Conservation (phyloP, 2,888 invertebrate species). For the Drosophila paucipuncta region DNA sequence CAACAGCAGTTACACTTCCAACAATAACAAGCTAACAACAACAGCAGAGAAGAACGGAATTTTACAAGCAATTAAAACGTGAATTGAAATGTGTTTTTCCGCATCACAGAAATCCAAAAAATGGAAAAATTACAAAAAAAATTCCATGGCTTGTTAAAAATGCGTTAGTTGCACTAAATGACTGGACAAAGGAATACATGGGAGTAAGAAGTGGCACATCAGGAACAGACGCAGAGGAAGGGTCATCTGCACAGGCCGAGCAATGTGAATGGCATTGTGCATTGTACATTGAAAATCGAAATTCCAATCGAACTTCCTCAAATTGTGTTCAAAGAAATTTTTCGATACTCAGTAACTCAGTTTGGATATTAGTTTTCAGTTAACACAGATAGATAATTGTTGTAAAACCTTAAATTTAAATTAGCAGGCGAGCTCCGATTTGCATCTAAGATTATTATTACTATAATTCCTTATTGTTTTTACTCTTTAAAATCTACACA, state of each 20-base stretch:
- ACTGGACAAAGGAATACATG: neutral
- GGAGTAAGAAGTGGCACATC: neutral
- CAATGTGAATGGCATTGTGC: neutral
- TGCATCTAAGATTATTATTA: neutral
- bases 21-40: neutral
- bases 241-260: neutral
- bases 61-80: constrained; percentile 78
- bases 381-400: neutral
- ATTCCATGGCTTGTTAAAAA: constrained; percentile 52
- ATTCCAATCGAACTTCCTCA: neutral
- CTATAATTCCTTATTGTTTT: neutral
- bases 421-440: neutral
- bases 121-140: constrained; percentile 19
- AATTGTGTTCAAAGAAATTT: neutral
- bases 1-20: constrained; percentile 10
- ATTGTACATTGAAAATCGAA: neutral
- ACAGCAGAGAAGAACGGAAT: constrained; percentile 36
- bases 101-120: constrained; percentile 27
- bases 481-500: neutral
- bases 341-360: neutral
- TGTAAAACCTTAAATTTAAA: neutral
- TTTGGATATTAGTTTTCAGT: neutral
- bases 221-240: neutral
- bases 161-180: constrained; percentile 45
- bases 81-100: constrained; percentile 65